Conservation (phyloP, 2,888 invertebrate genomes). For the Trilocha varians region DNA sequence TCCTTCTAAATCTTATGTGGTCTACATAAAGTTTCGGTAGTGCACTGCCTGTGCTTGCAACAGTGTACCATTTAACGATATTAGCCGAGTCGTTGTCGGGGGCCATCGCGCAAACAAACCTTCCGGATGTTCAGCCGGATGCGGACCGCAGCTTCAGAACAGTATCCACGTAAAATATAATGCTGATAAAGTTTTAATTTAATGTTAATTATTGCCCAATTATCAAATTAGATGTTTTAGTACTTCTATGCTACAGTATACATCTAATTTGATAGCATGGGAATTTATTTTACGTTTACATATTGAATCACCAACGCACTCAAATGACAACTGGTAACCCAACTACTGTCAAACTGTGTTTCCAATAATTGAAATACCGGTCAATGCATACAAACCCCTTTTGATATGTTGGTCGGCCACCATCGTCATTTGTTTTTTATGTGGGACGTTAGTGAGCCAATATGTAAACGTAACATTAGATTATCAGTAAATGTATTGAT, state of each 20-base stretch:
- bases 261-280: too few species aligned
- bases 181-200: not conserved
- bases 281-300: too few species aligned
- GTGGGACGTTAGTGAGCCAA: not conserved
- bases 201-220: not conserved
- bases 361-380: too few species aligned
- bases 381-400: too few species aligned
- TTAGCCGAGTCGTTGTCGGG: conserved; percentile 40
- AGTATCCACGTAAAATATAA: conserved; percentile 1
- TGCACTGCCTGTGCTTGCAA: conserved; percentile 28
- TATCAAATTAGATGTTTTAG: not conserved
- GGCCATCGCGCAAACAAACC: conserved; percentile 33
- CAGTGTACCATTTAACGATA: conserved; percentile 51
- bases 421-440: too few species aligned
- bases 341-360: too few species aligned
- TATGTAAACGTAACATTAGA: not conserved
- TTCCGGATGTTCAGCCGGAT: conserved; percentile 40
- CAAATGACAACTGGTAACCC: too few species aligned
- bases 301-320: too few species aligned
- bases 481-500: too few species aligned
- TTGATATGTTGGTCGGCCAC: too few species aligned
- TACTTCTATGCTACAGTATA: too few species aligned
- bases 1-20: too few species aligned
- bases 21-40: conserved; percentile 15
- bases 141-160: conserved; percentile 36